Evolutionary conservation across 2,797 vertebrate genomes (phyloP), one percentile per base, ranked within the genome.

Genomic region (Poeciliopsis paucimaculata): DNA sequence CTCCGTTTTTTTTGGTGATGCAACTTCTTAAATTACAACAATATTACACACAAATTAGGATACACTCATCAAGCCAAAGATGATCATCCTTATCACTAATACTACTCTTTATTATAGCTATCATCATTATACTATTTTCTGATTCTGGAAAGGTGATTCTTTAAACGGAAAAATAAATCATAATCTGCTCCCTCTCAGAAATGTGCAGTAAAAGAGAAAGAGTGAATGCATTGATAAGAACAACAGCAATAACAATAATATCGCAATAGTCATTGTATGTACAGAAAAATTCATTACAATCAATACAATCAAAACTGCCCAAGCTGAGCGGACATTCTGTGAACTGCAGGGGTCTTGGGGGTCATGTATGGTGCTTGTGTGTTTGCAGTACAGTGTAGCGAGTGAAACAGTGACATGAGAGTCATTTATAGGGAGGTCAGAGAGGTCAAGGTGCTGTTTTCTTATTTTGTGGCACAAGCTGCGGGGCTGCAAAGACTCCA

Each of bases 241-340:
- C 94, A 94, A 92, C 91, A 92, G 89, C 94, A 94, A 92, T 95
- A 94, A 93, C 88, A 91, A 92, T 91, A 94, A 91, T 89, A 94
- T 94, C 86, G 91, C 94, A 93, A 91, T 94, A 93, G 90, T 94
- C 87, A 88, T 94, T 86, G 84, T 96, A 95, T 95, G 87, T 96
- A 96, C 95, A 96, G 87, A 93, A 94, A 71, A 93, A 92, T 92
- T 95, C 89, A 94, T 91, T 95, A 95, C 93, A 95, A 95, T 95
- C 94, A 94, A 94, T 96, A 96, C 96, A 96, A 96, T 96, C 96
- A 95, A 95, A 95, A 95, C 93, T 95, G 95, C 95, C 95, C 95
- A 93, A 94, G 94, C 94, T 95, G 95, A 96, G 95, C 93, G 88
- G 92, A 96, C 95, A 96, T 95, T 96, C 95, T 94, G 94, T 91